phyloP scores from a whole-genome alignment of 1,140 invertebrate genomes.

The Trichoplusia ni region DNA sequence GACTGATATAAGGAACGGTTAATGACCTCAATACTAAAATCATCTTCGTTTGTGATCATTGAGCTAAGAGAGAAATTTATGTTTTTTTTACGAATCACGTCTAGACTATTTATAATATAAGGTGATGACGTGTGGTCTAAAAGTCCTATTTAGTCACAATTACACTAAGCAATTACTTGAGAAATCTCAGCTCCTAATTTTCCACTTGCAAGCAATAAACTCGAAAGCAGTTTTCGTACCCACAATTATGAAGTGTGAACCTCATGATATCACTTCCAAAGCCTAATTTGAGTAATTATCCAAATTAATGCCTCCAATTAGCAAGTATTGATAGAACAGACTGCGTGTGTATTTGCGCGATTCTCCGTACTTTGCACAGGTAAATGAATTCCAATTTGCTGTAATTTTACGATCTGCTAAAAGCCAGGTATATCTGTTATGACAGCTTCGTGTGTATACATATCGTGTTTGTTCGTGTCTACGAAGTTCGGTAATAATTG shows the following conservation, averaged over 20 bases:
- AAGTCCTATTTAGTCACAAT: no score
- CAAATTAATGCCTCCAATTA: constrained; percentile 53
- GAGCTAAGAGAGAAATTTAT: no score
- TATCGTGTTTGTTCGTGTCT: constrained; percentile 17
- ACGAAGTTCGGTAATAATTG: constrained; percentile 29
- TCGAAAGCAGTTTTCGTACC: background rate
- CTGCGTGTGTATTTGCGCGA: constrained; percentile 5
- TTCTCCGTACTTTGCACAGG: no score
- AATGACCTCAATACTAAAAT: no score
- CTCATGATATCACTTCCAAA: constrained; percentile 62
- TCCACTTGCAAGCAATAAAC: background rate
- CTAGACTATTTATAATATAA: no score
- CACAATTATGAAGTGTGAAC: constrained; percentile 51
- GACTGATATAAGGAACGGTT: no score
- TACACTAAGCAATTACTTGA: no score
- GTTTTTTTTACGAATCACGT: no score
- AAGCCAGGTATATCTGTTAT: constrained; percentile 19
- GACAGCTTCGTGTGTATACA: constrained; percentile 7
- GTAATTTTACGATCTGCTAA: constrained; percentile 36
- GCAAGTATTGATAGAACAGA: constrained; percentile 5
- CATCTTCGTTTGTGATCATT: no score
- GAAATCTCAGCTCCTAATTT: no score
- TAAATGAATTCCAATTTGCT: constrained; percentile 10
- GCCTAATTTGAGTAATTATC: constrained; percentile 62
- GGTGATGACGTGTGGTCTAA: no score